Base-by-base conservation (phyloP, 2,113 vertebrate species). In the Chlamydotis undulata region DNA sequence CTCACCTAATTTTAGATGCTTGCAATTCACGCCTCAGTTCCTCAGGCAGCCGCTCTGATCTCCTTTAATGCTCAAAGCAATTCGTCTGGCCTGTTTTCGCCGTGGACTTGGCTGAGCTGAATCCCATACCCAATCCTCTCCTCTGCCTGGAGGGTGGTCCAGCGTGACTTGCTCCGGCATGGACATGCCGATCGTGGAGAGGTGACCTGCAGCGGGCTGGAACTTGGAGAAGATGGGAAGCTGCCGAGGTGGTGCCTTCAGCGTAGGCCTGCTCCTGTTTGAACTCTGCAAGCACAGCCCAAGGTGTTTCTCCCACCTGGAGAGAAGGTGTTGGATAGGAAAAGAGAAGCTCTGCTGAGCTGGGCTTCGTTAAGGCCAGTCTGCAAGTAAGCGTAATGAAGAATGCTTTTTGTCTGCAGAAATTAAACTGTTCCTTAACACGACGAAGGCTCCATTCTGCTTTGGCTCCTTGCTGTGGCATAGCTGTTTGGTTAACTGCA, bases 121-220 rank as follows among this genome's bases (percentile, higher is more conserved):
- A 28, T 14, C 17, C 47, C 21, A 11, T 5, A 35, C 8, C 31
- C 19, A 1, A 16, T 59, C 29, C 63, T 23, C 26, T 41, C n/a
- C 1, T 2, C n/a, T 19, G 23, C 43, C n/a, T 14, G 69, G 41
- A 39, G 70, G 22, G 10, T 52, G 12, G 29, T 7, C 29, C 43
- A 12, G n/a, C 49, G 24, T n/a, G 71, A 33, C 45, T 19, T 2
- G 5, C 53, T 7, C 12, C 14, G 13, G 8, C 10, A 0, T 18
- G 41, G 59, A 33, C 41, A 1, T 11, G 26, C 70, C 0, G 4
- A 35, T 68, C 8, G 45, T 0, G 2, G 15, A 64, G 22, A 47
- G 37, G 33, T 55, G 79, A 25, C 70, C 55, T 12, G 63, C 1
- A 1, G 63, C 6, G 0, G 24, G n/a, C 49, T 57, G 35, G 50